Evolutionary conservation across 2,888 invertebrate species (phyloP), one percentile per base, ranked within the genome.

Genomic region (Craniophora ligustri): DNA sequence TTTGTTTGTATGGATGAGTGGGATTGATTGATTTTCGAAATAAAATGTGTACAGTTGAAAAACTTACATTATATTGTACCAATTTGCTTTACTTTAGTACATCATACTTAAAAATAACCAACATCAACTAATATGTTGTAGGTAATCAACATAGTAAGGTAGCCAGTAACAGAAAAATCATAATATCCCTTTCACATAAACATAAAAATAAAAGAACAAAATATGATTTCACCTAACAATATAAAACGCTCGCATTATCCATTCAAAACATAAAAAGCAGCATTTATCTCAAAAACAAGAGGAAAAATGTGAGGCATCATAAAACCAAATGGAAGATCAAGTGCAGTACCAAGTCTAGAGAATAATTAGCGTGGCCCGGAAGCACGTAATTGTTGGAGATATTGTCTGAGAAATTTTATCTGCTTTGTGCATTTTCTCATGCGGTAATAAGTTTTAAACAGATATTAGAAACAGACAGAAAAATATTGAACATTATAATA

Each of bases 301-400:
- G 79, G 78, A 82, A 81, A 78, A 80, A 79, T 70, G 73, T 65
- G 53, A 44, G 54, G 36, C 41, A 71, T 67, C 63, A 73, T 67
- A 67, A 74, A 59, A 64, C 59, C 41, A 60, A 67, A 72, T 64
- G 71, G 75, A 76, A 78, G 85, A 85, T 87, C 84, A 85, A 85
- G 84, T 79, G 69, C 75, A 82, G 82, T 76, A 75, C 73, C 76
- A 76, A 81, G 72, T 83, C 73, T 75, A 86, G 85, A 82, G 86
- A 76, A 82, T 86, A 88, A 88, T 88, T 87, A 86, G 84, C 77
- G 59, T 67, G 53, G 57, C 66, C 55, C 15, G 54, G 51, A 50
- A 62, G 75, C 69, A 72, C 72, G 72, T 68, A 65, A 62, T 69
- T 61, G 54, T 67, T 51, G 57, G 53, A 70, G 54, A 72, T 64